Evolutionary conservation across 1,140 invertebrate genomes (phyloP).

Genomic region (Saccostrea cuccullata): DNA sequence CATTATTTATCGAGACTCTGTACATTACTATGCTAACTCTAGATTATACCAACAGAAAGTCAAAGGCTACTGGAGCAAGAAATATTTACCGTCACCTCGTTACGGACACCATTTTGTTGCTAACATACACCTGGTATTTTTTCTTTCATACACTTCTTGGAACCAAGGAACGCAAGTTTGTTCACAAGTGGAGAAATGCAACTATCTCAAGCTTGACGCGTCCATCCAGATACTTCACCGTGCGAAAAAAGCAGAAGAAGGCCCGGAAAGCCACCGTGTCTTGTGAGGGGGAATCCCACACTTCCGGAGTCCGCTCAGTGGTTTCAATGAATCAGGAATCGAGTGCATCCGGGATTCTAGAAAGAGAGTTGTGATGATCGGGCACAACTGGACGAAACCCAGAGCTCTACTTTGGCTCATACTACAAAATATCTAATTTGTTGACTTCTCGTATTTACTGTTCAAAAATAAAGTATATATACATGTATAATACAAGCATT

Average conservation of each 20-base stretch:
- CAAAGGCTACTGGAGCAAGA: background rate
- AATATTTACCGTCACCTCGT: background rate
- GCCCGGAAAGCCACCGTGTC: background rate
- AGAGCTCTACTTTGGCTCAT: too few species aligned
- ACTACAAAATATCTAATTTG: too few species aligned
- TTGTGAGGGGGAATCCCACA: background rate
- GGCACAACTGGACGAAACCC: too few species aligned
- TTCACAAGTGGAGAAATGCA: background rate
- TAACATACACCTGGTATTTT: constrained; percentile 11
- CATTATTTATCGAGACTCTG: background rate
- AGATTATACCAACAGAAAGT: background rate
- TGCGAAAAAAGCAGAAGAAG: constrained; percentile 17
- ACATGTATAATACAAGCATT: too few species aligned
- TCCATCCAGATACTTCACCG: background rate
- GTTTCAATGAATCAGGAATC: constrained; percentile 15
- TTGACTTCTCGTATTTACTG: too few species aligned
- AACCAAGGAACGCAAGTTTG: constrained; percentile 16
- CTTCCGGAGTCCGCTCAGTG: background rate
- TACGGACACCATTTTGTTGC: constrained; percentile 12
- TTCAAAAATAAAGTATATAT: too few species aligned
- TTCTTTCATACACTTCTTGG: constrained; percentile 13
- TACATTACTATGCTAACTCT: background rate
- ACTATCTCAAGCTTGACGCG: background rate
- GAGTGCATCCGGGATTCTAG: background rate
- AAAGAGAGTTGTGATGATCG: background rate